Evolutionary conservation across 2,113 vertebrate species (phyloP).

Genomic region (Nicator chloris): DNA sequence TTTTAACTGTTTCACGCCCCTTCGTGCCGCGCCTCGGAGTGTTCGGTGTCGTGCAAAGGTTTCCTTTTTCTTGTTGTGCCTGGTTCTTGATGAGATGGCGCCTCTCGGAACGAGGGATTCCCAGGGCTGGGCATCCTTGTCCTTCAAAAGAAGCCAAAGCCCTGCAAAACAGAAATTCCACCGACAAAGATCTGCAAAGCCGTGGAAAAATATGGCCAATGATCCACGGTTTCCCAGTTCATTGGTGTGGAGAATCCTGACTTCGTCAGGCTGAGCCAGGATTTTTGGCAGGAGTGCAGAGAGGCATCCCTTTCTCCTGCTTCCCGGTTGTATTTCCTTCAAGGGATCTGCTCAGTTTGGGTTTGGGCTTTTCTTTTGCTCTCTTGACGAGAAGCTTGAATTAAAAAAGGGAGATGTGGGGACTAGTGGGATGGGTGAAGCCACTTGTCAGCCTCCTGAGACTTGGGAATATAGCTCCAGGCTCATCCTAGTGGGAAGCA

Average conservation of each 20-base stretch:
- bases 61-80: too few species aligned
- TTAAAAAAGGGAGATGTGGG: not conserved
- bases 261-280: not conserved
- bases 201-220: fast-evolving
- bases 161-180: not conserved
- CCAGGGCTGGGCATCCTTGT: not conserved
- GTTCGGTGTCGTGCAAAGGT: not conserved
- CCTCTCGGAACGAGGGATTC: not conserved
- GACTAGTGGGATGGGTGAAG: too few species aligned
- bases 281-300: not conserved
- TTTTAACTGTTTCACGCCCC: not conserved
- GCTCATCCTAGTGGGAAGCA: not conserved
- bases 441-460: fast-evolving
- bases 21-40: not conserved
- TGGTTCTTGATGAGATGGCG: not conserved
- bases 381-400: not conserved
- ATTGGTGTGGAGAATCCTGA: not conserved
- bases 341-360: not conserved
- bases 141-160: not conserved
- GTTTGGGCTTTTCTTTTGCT: not conserved
- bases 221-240: fast-evolving
- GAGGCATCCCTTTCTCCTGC: fast-evolving
- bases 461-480: not conserved
- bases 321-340: not conserved
- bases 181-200: not conserved